Base-by-base conservation (phyloP, 1,140 invertebrate genomes). In the Drosophila sturtevanti region DNA sequence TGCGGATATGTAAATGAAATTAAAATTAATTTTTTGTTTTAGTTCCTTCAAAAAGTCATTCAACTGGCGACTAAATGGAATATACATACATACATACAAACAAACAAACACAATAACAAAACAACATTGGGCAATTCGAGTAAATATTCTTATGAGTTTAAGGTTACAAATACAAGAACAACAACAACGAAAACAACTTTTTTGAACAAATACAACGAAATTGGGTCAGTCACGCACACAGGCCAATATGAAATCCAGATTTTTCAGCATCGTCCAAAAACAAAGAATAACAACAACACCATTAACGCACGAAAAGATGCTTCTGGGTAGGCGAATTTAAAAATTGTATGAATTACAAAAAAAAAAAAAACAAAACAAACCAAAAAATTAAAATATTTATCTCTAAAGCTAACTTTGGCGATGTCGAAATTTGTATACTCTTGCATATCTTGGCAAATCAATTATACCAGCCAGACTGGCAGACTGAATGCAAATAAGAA, bases 71-170 rank as follows among this genome's bases (percentile, higher is more conserved):
- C 9, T 10, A 2, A 12, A 12, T 5, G 1, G 16, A 44, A 16
- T 41, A 1, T 0, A 6, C n/a, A 14, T 7, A 41, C n/a, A 41
- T 14, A 41, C 38, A 44, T 12, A 31, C 3, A 31, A 0, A 31
- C 4, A 31, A 1, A 31, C 0, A 31, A 0, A 31, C 2, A 31
- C 2, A 5, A 6, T 6, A 0, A 3, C 4, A 31, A 44, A 44
- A 21, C 0, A 6, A 48, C 41, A 21, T 48, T 48, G 41, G 41
- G 16, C 1, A 44, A 48, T 21, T 1, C 16, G 41, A 21, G 41
- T 48, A 48, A 48, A 48, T 48, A 48, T 48, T 48, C 18, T 48
- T 48, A 48, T 18, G 21, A 48, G 41, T 48, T 48, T 21, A 48
- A 48, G 41, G 41, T 48, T 48, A 48, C 41, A 41, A 41, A 14